Evolutionary conservation across 2,888 invertebrate species (phyloP).

Genomic region (Erebia palarica): DNA sequence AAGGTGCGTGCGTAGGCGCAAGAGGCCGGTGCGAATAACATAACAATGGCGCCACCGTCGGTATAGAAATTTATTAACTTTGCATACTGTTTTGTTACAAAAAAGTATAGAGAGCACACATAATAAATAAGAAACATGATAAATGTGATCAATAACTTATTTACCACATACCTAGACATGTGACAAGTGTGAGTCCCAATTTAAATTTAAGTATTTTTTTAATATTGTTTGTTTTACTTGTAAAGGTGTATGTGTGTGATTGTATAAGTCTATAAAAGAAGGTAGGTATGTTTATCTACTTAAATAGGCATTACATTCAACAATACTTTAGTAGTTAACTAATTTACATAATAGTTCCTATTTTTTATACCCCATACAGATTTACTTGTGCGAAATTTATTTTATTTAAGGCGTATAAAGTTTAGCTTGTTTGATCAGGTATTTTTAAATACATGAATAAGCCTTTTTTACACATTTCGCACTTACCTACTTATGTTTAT

Average conservation of each 20-base stretch:
- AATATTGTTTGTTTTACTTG: neutral
- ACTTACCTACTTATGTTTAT: too few relatives aligned
- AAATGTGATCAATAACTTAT: too few relatives aligned
- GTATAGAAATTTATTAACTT: conserved; percentile 58
- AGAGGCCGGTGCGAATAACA: conserved; percentile 64
- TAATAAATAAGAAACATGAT: neutral
- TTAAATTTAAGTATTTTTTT: neutral
- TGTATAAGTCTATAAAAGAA: too few relatives aligned
- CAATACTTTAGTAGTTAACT: neutral
- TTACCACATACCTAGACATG: neutral
- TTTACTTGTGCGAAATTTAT: neutral
- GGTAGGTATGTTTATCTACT: too few relatives aligned
- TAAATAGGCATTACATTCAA: too few relatives aligned
- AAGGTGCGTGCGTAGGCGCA: conserved; percentile 74
- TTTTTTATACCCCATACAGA: neutral
- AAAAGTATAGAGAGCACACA: conserved; percentile 31
- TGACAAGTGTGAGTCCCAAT: conserved; percentile 20
- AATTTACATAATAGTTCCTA: neutral
- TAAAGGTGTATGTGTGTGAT: neutral
- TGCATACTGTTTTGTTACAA: conserved; percentile 45
- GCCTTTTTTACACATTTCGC: too few relatives aligned
- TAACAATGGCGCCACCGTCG: conserved; percentile 73
- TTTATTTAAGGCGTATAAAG: conserved; percentile 7
- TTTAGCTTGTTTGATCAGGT: neutral
- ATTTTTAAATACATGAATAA: neutral